These are phyloP conservation scores for Nothocercus julius DNA, from an alignment of 2,113 vertebrate species.

Conservation along the genomic window DNA sequence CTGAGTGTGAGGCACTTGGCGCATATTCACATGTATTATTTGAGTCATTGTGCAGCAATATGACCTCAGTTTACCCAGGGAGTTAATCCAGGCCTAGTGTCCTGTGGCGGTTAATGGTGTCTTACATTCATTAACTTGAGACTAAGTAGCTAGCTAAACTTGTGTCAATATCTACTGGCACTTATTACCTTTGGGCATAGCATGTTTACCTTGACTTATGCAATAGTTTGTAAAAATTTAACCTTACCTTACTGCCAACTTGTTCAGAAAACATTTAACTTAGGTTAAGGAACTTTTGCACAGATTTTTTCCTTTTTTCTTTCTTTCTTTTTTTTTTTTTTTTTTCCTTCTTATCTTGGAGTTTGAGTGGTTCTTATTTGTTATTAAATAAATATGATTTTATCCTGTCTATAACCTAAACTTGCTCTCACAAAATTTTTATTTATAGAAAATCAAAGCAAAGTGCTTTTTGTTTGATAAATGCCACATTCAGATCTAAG, in stretches of 20 bases:
- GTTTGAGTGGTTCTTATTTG: not conserved
- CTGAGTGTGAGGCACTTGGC: not conserved
- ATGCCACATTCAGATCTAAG: not conserved
- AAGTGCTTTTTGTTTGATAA: not conserved
- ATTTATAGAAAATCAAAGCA: not conserved
- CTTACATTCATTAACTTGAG: constrained; percentile 8
- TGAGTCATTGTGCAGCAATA: not conserved
- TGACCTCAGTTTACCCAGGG: not conserved
- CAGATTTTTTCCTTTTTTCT: not conserved
- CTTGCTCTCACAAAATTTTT: not conserved
- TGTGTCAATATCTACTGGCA: not conserved
- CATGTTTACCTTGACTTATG: constrained; percentile 5
- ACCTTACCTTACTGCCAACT: not conserved
- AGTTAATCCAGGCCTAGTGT: not conserved
- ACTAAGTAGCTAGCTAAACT: not conserved
- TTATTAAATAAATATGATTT: not conserved
- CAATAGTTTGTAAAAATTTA: constrained; percentile 14
- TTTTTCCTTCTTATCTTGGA: not conserved
- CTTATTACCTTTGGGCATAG: not conserved
- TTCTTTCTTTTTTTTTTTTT: not conserved
- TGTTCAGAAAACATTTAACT: not conserved
- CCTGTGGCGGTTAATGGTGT: not conserved
- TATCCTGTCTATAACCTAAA: not conserved
- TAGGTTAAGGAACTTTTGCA: not conserved
- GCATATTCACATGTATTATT: not conserved